Conservation (phyloP, 2,797 vertebrate species). For the Sitta carolinensis region DNA sequence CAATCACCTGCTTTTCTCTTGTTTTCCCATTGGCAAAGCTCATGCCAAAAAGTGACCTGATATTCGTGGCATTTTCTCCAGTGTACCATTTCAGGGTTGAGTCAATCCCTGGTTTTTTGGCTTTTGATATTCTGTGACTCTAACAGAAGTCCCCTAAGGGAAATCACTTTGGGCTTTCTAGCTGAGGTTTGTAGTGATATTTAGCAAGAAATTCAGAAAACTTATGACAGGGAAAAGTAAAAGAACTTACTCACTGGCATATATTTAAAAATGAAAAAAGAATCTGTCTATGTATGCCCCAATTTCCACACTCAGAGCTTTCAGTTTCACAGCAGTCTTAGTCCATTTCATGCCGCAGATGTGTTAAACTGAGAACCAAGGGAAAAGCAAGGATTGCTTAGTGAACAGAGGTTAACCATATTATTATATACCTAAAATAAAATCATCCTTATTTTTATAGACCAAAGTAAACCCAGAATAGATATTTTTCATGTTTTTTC, state of each 20-base stretch:
- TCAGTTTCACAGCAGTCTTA: conserved; percentile 42
- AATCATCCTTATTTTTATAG: conserved; percentile 17
- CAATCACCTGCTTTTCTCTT: not conserved
- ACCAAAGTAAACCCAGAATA: conserved; percentile 37
- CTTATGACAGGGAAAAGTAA: not conserved
- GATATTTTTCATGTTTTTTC: conserved; percentile 28
- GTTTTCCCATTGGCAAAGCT: not conserved
- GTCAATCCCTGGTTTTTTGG: not conserved
- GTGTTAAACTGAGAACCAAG: not conserved
- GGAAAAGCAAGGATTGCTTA: conserved; percentile 29
- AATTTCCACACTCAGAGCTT: conserved; percentile 42
- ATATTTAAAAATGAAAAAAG: conserved; percentile 6
- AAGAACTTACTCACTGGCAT: not conserved
- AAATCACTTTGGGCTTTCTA: not conserved
- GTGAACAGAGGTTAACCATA: conserved; percentile 8
- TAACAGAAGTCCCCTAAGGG: not conserved
- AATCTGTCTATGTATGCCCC: conserved; percentile 23
- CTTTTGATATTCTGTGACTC: not conserved
- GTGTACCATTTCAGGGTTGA: not conserved
- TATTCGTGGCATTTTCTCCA: not conserved
- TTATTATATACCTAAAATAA: conserved; percentile 25
- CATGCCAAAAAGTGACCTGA: not conserved
- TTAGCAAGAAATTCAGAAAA: conserved; percentile 33
- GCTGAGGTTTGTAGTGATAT: not conserved
- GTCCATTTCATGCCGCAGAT: conserved; percentile 48